Evolutionary conservation across 2,113 vertebrate species (phyloP).

Genomic region (Notarius lentiginosus): DNA sequence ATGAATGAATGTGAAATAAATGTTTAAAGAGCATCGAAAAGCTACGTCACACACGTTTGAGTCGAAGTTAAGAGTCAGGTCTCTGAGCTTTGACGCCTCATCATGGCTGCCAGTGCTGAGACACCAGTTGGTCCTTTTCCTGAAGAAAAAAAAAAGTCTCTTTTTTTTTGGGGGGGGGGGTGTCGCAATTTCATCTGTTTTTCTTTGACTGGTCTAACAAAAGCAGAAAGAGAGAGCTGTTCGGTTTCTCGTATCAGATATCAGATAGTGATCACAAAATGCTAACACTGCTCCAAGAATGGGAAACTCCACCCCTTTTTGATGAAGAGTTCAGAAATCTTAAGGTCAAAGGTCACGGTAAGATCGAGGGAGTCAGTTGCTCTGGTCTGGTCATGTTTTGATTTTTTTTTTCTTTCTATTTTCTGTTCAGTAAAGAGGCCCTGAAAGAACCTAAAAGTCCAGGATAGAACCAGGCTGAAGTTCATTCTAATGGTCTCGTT

Average conservation of each 20-base stretch:
- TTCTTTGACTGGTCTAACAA: conserved; percentile 5
- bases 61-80: conserved; percentile 58
- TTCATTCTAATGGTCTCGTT: conserved; percentile 28
- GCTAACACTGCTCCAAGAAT: conserved; percentile 42
- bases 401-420: conserved; percentile 31
- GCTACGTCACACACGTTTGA: conserved; percentile 70
- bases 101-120: conserved; percentile 33
- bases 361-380: background rate
- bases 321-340: conserved; percentile 33
- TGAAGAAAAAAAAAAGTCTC: conserved; percentile 51
- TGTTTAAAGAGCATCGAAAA: conserved; percentile 65
- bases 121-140: conserved; percentile 55
- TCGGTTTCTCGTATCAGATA: conserved; percentile 24
- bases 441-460: conserved; percentile 40
- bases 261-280: conserved; percentile 32
- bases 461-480: conserved; percentile 23
- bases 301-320: background rate
- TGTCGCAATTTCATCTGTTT: conserved; percentile 32
- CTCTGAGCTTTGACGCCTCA: conserved; percentile 47
- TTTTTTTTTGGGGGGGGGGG: background rate
- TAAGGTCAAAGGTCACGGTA: background rate
- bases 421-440: conserved; percentile 10
- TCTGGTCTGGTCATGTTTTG: conserved; percentile 50
- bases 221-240: conserved; percentile 15
- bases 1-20: conserved; percentile 60